Evolutionary conservation across 2,888 invertebrate species (phyloP).

Genomic region (Acanthoscelides obtectus): DNA sequence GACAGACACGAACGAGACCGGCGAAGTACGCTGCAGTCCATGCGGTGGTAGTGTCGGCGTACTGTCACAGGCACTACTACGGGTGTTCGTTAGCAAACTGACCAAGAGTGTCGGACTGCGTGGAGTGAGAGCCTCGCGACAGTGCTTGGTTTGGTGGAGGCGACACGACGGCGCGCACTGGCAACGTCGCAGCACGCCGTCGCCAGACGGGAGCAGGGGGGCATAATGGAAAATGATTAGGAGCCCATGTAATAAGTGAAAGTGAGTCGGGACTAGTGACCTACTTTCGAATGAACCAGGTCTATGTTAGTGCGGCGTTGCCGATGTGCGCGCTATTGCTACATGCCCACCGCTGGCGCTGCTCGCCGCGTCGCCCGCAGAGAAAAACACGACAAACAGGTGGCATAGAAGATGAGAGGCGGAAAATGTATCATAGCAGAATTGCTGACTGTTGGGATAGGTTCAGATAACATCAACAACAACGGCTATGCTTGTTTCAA

Average conservation of each 20-base stretch:
- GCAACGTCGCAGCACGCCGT: constrained; percentile 46
- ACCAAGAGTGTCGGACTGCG: constrained; percentile 15
- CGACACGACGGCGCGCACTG: neutral
- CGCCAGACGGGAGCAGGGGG: constrained; percentile 37
- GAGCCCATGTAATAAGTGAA: constrained; percentile 82
- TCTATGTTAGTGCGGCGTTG: constrained; percentile 70
- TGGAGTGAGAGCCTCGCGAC: constrained; percentile 5
- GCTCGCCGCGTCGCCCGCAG: neutral
- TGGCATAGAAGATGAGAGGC: neutral
- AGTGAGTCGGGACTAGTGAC: constrained; percentile 74
- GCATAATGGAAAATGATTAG: constrained; percentile 69
- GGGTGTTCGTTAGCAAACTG: constrained; percentile 19
- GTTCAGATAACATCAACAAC: neutral
- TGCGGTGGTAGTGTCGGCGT: constrained; percentile 1
- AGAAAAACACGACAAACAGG: neutral
- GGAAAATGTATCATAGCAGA: neutral
- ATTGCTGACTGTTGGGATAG: neutral
- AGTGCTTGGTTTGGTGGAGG: too few species aligned
- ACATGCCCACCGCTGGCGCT: neutral
- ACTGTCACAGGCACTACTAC: constrained; percentile 21
- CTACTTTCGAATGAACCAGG: constrained; percentile 90
- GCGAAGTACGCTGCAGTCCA: neutral
- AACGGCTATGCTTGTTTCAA: neutral
- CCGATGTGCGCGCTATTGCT: constrained; percentile 32
- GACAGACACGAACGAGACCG: neutral